Evolutionary conservation across 2,888 invertebrate genomes (phyloP), one percentile per base, ranked within the genome.

Genomic region (Xylocampa areola): DNA sequence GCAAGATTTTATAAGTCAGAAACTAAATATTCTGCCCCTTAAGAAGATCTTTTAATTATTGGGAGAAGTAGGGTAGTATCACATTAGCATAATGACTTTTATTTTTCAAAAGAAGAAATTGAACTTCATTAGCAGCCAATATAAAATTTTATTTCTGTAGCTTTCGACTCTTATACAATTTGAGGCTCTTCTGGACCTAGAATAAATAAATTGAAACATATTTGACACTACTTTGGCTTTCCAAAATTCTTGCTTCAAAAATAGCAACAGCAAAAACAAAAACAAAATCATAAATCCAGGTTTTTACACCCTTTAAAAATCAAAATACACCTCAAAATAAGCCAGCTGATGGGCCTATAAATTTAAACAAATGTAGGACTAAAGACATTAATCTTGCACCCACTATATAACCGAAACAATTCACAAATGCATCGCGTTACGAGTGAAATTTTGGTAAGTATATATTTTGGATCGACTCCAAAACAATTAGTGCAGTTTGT

Each of bases 381-480:
- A 21, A 8, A 11, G 4, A 25, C 45, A 60, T 66, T 59, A 55
- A 71, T 71, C 75, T 74, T 70, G 23, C 29, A 35, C n/a, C 16
- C 27, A 32, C 39, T 59, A 55, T 49, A 67, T 47, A 65, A 68
- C 66, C 77, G 75, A 77, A 81, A 84, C 84, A 85, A 82, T 85
- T 83, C 82, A 80, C 69, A 81, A 85, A 85, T 86, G 85, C 86
- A 82, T 70, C 77, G 79, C 76, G 80, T 78, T 81, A 82, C 83
- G 80, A 86, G 80, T 84, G 87, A 88, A 91, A 90, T 89, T 90
- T 85, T 81, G 83, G 86, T 90, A 89, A 91, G 90, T 89, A 89
- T 88, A 88, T 90, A 89, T 90, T 88, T 92, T 93, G 93, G 93
- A 92, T 83, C 74, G 85, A 75, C 80, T 90, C 93, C 93, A 94